phyloP scores from a whole-genome alignment of 2,888 invertebrate species.

The Caenorhabditis virilis region DNA sequence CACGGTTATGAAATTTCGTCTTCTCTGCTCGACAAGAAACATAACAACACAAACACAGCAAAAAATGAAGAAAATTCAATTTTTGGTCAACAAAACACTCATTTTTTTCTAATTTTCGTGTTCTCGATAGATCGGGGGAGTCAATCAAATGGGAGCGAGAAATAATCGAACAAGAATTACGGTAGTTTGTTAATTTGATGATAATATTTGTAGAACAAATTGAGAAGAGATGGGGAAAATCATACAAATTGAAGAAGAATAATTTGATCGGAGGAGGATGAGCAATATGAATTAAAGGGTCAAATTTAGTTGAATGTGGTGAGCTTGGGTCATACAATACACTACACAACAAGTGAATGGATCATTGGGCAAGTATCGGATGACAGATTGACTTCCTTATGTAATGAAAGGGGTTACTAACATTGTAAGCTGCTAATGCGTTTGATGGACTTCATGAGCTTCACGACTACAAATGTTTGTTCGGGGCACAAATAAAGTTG shows the following conservation, averaged over 20 bases:
- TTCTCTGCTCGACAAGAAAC: no score
- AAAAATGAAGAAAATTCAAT: no score
- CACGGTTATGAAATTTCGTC: no score
- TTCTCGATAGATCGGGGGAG: neutral
- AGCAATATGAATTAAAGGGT: neutral
- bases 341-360: slow-evolving; percentile 21
- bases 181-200: neutral
- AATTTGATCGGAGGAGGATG: neutral
- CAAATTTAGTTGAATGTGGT: neutral
- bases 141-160: slow-evolving; percentile 8
- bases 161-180: neutral
- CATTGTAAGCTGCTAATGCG: slow-evolving; percentile 27
- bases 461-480: slow-evolving; percentile 9
- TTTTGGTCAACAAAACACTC: no score
- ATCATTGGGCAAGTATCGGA: slow-evolving; percentile 11
- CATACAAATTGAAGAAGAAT: neutral
- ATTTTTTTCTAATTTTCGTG: slow-evolving; percentile 14
- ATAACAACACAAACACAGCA: no score
- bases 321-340: neutral
- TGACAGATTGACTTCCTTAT: slow-evolving; percentile 23
- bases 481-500: no score
- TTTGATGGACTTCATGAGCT: slow-evolving; percentile 7
- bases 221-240: neutral
- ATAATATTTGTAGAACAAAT: neutral
- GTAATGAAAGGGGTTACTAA: slow-evolving; percentile 15